Evolutionary conservation across 2,888 invertebrate species (phyloP).

Genomic region (Dryocosmus kuriphilus): DNA sequence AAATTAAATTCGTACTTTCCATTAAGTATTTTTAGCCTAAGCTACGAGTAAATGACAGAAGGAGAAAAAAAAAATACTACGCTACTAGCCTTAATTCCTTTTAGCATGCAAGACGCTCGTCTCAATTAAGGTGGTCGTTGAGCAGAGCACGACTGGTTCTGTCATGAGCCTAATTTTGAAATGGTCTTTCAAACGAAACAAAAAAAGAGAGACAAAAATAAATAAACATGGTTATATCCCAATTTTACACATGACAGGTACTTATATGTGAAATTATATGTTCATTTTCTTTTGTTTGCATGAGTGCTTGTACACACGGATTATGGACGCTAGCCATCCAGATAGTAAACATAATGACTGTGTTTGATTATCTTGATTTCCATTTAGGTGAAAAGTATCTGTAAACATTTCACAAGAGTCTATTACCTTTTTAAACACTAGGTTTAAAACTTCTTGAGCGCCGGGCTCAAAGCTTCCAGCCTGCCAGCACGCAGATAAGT

Average conservation of each 20-base stretch:
- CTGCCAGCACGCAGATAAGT: conserved; percentile 56
- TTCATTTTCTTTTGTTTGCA: background rate
- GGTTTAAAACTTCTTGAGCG: conserved; percentile 34
- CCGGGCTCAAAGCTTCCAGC: conserved; percentile 42
- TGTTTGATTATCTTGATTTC: conserved; percentile 22
- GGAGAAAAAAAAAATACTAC: background rate
- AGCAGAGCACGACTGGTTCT: background rate
- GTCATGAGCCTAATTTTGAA: conserved; percentile 4
- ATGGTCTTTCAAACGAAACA: background rate
- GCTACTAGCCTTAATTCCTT: conserved; percentile 6
- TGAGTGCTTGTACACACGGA: background rate
- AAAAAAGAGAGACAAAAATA: background rate
- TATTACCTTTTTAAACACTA: conserved; percentile 37
- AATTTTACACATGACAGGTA: background rate
- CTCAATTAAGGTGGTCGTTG: conserved; percentile 31
- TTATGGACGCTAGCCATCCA: background rate
- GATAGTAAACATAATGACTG: conserved; percentile 12
- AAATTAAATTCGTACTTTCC: background rate
- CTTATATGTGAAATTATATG: background rate
- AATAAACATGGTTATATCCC: background rate
- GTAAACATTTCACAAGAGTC: conserved; percentile 33
- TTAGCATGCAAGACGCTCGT: conserved; percentile 33
- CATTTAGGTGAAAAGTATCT: conserved; percentile 32
- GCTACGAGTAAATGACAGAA: background rate
- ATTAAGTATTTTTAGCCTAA: background rate